Conservation (phyloP, 2,888 invertebrate species). For the Notodromas monacha region DNA sequence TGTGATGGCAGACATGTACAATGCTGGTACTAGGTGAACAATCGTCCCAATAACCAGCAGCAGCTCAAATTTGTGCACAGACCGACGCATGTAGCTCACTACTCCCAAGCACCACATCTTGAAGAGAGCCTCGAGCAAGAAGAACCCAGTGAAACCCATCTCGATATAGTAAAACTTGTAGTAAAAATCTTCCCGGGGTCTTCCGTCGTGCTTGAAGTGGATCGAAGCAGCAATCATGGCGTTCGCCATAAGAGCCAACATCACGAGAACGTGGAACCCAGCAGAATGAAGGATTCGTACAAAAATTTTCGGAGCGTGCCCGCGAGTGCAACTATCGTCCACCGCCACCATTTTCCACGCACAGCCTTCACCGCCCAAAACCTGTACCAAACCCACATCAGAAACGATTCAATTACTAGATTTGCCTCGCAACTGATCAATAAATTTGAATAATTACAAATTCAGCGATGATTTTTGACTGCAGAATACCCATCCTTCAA, state of each 20-base stretch:
- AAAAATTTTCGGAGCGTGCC: slow-evolving; percentile 47
- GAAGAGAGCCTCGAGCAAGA: slow-evolving; percentile 73
- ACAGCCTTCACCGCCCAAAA: slow-evolving; percentile 56
- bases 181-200: slow-evolving; percentile 44
- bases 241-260: slow-evolving; percentile 76
- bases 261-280: slow-evolving; percentile 63
- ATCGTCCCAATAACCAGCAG: slow-evolving; percentile 70
- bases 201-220: slow-evolving; percentile 64
- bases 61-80: slow-evolving; percentile 88
- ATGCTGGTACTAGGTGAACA: slow-evolving; percentile 61
- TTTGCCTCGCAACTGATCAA: too few relatives aligned
- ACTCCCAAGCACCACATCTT: slow-evolving; percentile 93
- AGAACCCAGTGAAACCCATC: slow-evolving; percentile 64
- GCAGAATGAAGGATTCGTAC: slow-evolving; percentile 59
- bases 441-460: too few relatives aligned
- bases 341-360: slow-evolving; percentile 85
- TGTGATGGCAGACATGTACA: slow-evolving; percentile 71
- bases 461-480: too few relatives aligned
- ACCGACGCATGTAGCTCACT: slow-evolving; percentile 73
- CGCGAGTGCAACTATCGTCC: slow-evolving; percentile 79
- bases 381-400: slow-evolving; percentile 14
- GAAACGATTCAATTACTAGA: too few relatives aligned
- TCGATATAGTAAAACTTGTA: slow-evolving; percentile 77
- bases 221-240: slow-evolving; percentile 84
- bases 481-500: too few relatives aligned